A percentile compares a stretch with the other conserved stretches of the same genome.
Conservation (phyloP, 2,113 vertebrate species). For the Oncorhynchus keta region DNA sequence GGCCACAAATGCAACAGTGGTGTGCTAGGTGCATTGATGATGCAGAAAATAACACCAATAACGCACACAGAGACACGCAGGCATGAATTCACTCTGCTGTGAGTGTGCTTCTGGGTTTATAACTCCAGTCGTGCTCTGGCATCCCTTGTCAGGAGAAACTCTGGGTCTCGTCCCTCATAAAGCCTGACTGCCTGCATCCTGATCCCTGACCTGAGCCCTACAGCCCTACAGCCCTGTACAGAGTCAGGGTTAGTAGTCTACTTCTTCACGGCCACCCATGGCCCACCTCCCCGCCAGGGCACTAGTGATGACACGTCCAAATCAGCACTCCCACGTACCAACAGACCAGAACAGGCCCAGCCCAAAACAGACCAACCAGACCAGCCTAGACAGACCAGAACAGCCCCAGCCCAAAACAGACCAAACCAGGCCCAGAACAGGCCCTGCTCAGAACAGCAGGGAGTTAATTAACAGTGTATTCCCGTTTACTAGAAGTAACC, state of each 20-base stretch:
- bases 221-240: no score
- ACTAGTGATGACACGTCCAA: slow-evolving; percentile 38
- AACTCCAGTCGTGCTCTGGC: no score
- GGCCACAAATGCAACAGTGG: background rate
- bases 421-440: no score
- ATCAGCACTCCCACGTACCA: slow-evolving; percentile 40
- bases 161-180: background rate
- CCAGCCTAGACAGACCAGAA: no score
- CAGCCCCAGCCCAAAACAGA: no score
- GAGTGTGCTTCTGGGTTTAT: no score
- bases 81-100: no score
- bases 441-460: slow-evolving; percentile 19
- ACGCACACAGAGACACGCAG: no score
- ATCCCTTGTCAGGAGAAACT: no score
- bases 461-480: slow-evolving; percentile 91
- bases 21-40: background rate
- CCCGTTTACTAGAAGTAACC: slow-evolving; percentile 71
- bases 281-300: slow-evolving; percentile 12
- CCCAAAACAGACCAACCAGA: no score
- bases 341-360: background rate
- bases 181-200: background rate
- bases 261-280: slow-evolving; percentile 31
- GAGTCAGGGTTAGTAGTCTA: slow-evolving; percentile 38
- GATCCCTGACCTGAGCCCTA: background rate
- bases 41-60: no score